phyloP scores from a whole-genome alignment of 2,113 vertebrate species.

The Helogale parvula region DNA sequence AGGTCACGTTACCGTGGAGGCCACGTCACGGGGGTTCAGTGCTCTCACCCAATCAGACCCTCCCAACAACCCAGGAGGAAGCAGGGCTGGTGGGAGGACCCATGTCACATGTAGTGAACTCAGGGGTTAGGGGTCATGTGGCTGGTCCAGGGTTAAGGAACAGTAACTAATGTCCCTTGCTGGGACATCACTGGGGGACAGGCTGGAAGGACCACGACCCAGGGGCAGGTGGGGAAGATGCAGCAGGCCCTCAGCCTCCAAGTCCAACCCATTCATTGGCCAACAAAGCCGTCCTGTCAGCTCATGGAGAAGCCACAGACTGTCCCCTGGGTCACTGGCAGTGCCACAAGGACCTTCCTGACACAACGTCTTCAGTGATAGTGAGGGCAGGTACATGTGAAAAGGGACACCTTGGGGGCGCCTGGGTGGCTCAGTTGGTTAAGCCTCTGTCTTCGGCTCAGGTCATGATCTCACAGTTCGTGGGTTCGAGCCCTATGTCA shows the following conservation, averaged over 20 bases:
- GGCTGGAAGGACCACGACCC: neutral
- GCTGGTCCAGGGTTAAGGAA: neutral
- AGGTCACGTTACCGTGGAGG: too few species aligned
- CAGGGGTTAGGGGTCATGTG: neutral
- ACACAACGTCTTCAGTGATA: neutral
- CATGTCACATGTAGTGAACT: neutral
- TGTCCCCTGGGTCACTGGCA: neutral
- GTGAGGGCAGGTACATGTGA: neutral
- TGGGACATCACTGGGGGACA: neutral
- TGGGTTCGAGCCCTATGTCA: too few species aligned
- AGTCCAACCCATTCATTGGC: neutral
- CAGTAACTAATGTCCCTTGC: too few species aligned
- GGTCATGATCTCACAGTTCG: too few species aligned
- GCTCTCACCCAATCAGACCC: neutral
- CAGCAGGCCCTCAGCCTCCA: neutral
- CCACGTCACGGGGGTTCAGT: neutral
- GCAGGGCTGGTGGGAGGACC: neutral
- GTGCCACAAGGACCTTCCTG: neutral
- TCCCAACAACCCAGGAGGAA: neutral
- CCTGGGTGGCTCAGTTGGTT: too few species aligned
- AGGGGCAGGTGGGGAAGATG: neutral
- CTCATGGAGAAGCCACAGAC: neutral
- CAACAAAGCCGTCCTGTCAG: neutral
- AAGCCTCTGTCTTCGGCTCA: too few species aligned
- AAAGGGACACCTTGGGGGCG: neutral